Base-by-base conservation (phyloP, 2,888 invertebrate genomes). In the Callinectes sapidus region DNA sequence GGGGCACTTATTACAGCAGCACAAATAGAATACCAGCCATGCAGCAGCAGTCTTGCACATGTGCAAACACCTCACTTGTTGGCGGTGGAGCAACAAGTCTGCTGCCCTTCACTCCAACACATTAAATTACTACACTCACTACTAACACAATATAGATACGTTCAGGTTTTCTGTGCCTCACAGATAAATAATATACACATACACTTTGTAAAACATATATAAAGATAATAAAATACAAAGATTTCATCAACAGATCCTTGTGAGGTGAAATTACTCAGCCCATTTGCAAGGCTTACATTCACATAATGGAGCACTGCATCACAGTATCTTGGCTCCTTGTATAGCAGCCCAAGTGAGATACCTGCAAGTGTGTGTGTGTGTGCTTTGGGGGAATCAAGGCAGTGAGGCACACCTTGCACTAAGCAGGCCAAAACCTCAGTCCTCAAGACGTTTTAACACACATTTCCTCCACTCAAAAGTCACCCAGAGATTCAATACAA, bases 161-260 rank as follows among this genome's bases (percentile, higher is more conserved):
- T 35, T 81, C 81, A 35, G 32, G 81, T 32, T 81, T 81, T 81
- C 81, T 35, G 81, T 81, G 81, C 81, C 28, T 81, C 35, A 81
- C 81, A 81, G 14, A 81, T 81, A 81, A 81, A 81, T 81, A 35
- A 81, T 81, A 81, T 81, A 81, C 71, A 77, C 35, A 81, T 81
- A 35, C 81, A 81, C 35, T 35, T 35, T 35, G 35, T 8, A 81
- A 35, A 18, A 71, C 14, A 81, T 35, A 81, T 81, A 32, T 81
- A 32, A 81, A 81, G 32, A 81, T 81, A 81, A 81, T 81, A 81
- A 81, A 81, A 81, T 81, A 81, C 81, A 35, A 81, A 35, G 81
- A 81, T 81, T 35, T 81, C 18, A 32, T 81, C 35, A 81, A 35
- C 1, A 81, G 35, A 81, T 81, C 28, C 81, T 81, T 35, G 35